Conservation (phyloP, 2,888 invertebrate genomes). For the Agonopterix alstromeriana region DNA sequence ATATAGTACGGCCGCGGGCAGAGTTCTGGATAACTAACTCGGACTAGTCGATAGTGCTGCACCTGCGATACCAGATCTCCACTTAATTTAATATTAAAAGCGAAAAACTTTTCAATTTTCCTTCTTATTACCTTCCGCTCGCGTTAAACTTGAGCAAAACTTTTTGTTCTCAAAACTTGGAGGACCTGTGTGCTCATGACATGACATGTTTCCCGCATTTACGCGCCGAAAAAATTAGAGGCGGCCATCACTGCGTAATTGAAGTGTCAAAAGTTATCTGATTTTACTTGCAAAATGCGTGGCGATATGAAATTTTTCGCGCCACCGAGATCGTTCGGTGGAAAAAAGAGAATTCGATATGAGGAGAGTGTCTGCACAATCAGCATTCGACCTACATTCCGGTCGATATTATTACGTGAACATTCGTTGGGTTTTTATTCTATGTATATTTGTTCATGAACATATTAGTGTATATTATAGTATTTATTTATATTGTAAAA, state of each 20-base stretch:
- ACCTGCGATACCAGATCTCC: constrained; percentile 42
- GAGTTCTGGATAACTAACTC: constrained; percentile 8
- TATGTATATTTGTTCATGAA: too few species aligned
- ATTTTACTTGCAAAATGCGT: constrained; percentile 75
- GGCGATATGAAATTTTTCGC: constrained; percentile 72
- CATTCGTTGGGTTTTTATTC: neutral
- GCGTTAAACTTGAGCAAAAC: constrained; percentile 35
- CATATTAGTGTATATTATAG: too few species aligned
- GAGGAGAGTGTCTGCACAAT: constrained; percentile 64
- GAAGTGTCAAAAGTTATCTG: constrained; percentile 77
- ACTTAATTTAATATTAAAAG: constrained; percentile 52
- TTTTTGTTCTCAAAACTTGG: constrained; percentile 58
- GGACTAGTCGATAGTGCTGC: constrained; percentile 30
- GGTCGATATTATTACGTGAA: constrained; percentile 28
- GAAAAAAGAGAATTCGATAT: constrained; percentile 74
- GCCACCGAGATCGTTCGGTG: constrained; percentile 56
- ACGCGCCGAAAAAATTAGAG: constrained; percentile 54
- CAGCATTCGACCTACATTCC: constrained; percentile 70
- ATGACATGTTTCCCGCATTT: constrained; percentile 51
- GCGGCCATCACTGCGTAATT: constrained; percentile 71
- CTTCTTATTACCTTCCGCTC: constrained; percentile 48
- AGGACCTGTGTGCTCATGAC: constrained; percentile 59
- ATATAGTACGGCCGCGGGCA: constrained; percentile 30
- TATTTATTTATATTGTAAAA: too few species aligned
- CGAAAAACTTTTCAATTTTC: constrained; percentile 58